Base-by-base conservation (phyloP, 2,797 vertebrate species). In the Euphonia xanthogaster region DNA sequence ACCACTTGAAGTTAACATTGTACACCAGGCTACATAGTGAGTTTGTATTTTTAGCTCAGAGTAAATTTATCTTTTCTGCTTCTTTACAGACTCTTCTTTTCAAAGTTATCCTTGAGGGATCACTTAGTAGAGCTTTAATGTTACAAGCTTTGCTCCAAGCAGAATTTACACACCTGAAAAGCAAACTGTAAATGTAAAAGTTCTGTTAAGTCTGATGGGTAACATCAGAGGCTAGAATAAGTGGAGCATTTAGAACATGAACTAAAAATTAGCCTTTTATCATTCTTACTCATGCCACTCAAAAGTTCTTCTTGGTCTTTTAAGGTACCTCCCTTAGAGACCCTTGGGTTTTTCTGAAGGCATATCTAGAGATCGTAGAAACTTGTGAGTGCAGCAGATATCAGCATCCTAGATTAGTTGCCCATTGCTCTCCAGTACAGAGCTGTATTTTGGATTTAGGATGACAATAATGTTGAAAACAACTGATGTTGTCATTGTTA, bases 141-240 rank as follows among this genome's bases (percentile, higher is more conserved):
- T 79, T 84, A 50, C 53, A 78, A 75, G 61, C 37, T 93, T 90
- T 88, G 70, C 95, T 92, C 86, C 40, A 74, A 90, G 74, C 67
- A 84, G 90, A 90, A 74, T 87, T 90, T 73, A 79, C 48, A 76
- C 80, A 91, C 67, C 75, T 94, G 48, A 92, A 91, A 92, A 86
- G 42, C 67, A 91, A 93, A 76, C 83, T 53, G 63, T 60, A 87
- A 87, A 92, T 90, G 71, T 79, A 40, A 79, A 95, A 95, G 11
- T 54, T 93, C 80, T 94, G 62, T 86, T 90, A 86, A 79, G 44
- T 55, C 83, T 79, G 67, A 35, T 89, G 83, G 73, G 31, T 90
- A 75, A 54, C 53, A 66, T 82, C 54, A 81, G 58, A 70, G 58
- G 63, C 37, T 76, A 31, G 48, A 78, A 55, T 24, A 78, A 86